Conservation (phyloP, 2,888 invertebrate genomes). For the Mimas tiliae region DNA sequence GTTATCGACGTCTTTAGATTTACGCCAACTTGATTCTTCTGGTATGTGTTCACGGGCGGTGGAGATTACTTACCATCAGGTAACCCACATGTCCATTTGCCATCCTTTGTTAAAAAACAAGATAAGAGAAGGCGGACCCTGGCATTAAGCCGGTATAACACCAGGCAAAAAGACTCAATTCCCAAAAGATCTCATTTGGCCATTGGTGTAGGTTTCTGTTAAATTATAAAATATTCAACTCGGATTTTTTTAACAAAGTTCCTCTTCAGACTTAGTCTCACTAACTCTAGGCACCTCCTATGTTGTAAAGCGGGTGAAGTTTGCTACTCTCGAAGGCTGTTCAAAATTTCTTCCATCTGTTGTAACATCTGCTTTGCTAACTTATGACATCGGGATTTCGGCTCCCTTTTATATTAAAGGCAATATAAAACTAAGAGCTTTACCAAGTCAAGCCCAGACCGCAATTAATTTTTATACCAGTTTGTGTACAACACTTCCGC, state of each 20-base stretch:
- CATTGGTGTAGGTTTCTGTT: not conserved
- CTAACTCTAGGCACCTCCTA: not conserved
- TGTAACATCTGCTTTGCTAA: conserved; percentile 21
- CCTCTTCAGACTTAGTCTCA: not conserved
- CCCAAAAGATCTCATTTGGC: no score
- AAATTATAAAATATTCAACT: not conserved
- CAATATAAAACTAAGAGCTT: not conserved
- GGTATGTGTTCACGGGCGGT: no score
- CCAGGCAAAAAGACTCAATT: no score
- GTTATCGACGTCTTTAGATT: not conserved
- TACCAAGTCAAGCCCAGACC: not conserved
- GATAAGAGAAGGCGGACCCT: no score
- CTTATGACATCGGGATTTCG: conserved; percentile 3
- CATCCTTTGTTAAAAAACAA: no score
- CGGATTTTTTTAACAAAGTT: not conserved
- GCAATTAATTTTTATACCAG: conserved; percentile 8
- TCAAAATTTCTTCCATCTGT: conserved; percentile 12
- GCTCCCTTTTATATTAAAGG: conserved; percentile 15
- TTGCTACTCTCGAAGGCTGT: conserved; percentile 14
- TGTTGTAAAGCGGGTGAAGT: not conserved
- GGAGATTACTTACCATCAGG: no score
- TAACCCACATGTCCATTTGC: no score
- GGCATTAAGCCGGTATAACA: no score
- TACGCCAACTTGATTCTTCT: not conserved
- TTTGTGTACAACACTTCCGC: not conserved